Base-by-base conservation (phyloP, 2,888 invertebrate genomes). In the Saturnia japonica region DNA sequence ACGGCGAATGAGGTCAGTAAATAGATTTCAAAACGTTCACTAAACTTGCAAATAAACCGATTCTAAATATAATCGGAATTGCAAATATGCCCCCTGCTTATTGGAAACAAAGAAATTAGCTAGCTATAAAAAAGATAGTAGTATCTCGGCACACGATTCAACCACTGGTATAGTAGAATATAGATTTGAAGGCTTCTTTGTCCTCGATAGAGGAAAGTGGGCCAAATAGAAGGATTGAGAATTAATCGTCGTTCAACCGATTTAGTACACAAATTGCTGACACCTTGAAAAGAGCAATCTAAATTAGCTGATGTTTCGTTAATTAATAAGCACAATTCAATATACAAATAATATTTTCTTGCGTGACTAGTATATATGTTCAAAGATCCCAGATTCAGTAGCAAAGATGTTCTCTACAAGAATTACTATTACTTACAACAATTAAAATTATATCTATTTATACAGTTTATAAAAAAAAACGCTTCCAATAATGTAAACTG, bases 41-140 rank as follows among this genome's bases (percentile, higher is more conserved):
- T 22, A 45, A 47, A 66, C n/a, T 22, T 47, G 12, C 47, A 64
- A 40, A 69, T 66, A 51, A 42, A 70, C 40, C 70, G 42, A 14
- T 51, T 47, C 16, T 22, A 51, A 66, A 70, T 54, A 51, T 67
- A 42, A 67, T 66, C 66, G 42, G 70, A 70, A 70, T 70, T 66
- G 51, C 66, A 51, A 70, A 70, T 64, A 66, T 42, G 40, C 25
- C 14, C 51, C 66, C 28, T 47, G 22, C 25, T 51, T 66, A 40
- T 66, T 66, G 42, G 45, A 60, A 70, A 67, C 67, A 70, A 70
- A 67, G 67, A 34, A 67, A 54, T 67, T 57, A 43, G 60, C 34
- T 34, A 60, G 60, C 28, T 57, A 43, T 66, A 70, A 25, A 12
- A 54, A 54, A 51, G 25, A 54, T 66, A 54, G 51, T 22, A n/a